These are phyloP conservation scores for Elephantulus edwardii DNA, from an alignment of 2,113 vertebrate species.

Conservation along the genomic window DNA sequence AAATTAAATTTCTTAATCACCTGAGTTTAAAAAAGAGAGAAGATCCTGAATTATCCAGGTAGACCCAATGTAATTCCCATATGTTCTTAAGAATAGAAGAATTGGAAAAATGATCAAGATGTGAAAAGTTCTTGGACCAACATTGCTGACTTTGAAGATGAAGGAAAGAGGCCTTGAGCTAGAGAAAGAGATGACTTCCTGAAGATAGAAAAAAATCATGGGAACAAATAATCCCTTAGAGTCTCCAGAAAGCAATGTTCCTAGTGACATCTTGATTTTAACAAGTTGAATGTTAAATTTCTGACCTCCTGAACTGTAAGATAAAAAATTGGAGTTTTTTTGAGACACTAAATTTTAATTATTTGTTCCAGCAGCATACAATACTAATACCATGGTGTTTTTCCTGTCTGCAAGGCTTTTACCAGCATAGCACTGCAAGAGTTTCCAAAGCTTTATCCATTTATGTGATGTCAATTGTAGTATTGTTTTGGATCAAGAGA, in stretches of 20 bases:
- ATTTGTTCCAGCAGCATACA: background rate
- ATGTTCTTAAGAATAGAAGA: background rate
- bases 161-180: background rate
- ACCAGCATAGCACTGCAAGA: background rate
- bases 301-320: background rate
- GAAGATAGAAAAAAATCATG: background rate
- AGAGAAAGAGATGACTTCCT: background rate
- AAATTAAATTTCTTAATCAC: background rate
- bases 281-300: background rate
- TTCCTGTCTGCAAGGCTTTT: background rate
- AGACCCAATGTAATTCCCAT: background rate
- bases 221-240: background rate
- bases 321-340: background rate
- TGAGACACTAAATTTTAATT: background rate
- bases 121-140: background rate
- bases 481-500: background rate
- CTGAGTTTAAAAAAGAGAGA: background rate
- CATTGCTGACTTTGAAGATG: background rate
- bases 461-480: background rate
- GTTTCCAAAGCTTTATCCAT: background rate
- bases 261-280: background rate
- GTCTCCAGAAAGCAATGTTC: background rate
- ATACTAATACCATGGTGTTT: background rate
- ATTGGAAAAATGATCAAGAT: background rate
- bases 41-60: background rate